These are phyloP conservation scores for Melanostigma gelatinosum DNA, from an alignment of 2,113 vertebrate genomes.

Conservation along the genomic window DNA sequence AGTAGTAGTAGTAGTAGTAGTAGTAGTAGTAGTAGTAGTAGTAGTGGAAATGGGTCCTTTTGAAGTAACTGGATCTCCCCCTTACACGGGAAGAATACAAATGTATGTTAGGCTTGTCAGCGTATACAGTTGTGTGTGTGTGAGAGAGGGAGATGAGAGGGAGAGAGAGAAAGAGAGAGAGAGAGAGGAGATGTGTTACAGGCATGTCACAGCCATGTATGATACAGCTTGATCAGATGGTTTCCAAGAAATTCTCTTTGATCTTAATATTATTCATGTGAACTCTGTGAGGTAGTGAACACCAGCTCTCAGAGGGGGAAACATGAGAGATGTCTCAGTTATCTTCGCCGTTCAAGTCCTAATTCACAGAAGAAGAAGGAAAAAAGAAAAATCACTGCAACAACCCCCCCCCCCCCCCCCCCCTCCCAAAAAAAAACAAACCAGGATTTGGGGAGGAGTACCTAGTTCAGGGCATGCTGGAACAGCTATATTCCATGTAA, in stretches of 20 bases:
- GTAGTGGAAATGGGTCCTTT: conserved; percentile 68
- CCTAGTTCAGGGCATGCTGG: conserved; percentile 56
- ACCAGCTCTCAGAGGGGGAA: conserved; percentile 63
- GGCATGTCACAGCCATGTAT: conserved; percentile 67
- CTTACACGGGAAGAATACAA: conserved; percentile 70
- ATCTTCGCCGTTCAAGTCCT: conserved; percentile 54
- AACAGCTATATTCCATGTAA: conserved; percentile 70
- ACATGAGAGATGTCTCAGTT: conserved; percentile 68
- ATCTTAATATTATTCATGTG: conserved; percentile 79
- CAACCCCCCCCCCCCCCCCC: not conserved
- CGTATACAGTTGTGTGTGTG: conserved; percentile 25
- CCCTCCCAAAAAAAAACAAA: not conserved
- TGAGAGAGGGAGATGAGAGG: conserved; percentile 10
- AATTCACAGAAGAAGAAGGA: conserved; percentile 45
- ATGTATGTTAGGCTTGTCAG: conserved; percentile 58
- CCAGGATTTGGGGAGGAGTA: conserved; percentile 66
- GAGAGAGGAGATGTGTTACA: conserved; percentile 47
- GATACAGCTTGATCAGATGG: conserved; percentile 79
- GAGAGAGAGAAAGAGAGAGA: conserved; percentile 14
- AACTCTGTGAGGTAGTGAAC: conserved; percentile 69
- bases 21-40: conserved; percentile 48
- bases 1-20: conserved; percentile 58
- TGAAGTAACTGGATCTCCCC: conserved; percentile 71
- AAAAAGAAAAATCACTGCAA: conserved; percentile 35
- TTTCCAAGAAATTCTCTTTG: conserved; percentile 76